These are phyloP conservation scores for Struthio camelus DNA, from an alignment of 2,113 vertebrate species.

Conservation along the genomic window DNA sequence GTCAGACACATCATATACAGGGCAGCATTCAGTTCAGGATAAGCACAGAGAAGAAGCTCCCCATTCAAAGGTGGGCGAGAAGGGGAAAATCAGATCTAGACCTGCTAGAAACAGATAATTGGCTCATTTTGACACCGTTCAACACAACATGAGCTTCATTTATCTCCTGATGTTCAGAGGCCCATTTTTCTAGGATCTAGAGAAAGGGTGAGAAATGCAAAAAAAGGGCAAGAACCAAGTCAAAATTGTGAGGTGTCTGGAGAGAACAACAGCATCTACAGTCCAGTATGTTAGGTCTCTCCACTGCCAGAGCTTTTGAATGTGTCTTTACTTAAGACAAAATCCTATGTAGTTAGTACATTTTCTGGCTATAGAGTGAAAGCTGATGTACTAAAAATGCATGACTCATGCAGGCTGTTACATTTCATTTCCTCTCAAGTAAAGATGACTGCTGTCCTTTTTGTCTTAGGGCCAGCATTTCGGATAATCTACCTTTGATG, in stretches of 20 bases:
- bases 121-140: not conserved
- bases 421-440: constrained; percentile 51
- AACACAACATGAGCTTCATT: not conserved
- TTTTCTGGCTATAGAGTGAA: constrained; percentile 14
- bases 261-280: not conserved
- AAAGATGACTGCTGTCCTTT: not conserved
- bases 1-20: not conserved
- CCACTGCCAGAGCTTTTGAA: constrained; percentile 38
- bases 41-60: not conserved
- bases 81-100: not conserved
- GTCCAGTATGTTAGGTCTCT: not conserved
- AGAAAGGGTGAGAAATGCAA: not conserved
- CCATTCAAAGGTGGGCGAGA: not conserved
- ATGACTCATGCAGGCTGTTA: constrained; percentile 44
- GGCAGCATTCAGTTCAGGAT: not conserved
- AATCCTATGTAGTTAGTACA: not conserved
- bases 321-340: constrained; percentile 5
- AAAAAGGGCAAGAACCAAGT: not conserved
- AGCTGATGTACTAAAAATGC: constrained; percentile 37
- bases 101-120: not conserved
- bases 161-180: not conserved
- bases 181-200: not conserved
- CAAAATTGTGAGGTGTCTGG: not conserved
- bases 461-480: constrained; percentile 8
- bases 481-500: constrained; percentile 38